These are phyloP conservation scores for Chiloscyllium plagiosum DNA, from an alignment of 2,113 vertebrate genomes.

Conservation along the genomic window DNA sequence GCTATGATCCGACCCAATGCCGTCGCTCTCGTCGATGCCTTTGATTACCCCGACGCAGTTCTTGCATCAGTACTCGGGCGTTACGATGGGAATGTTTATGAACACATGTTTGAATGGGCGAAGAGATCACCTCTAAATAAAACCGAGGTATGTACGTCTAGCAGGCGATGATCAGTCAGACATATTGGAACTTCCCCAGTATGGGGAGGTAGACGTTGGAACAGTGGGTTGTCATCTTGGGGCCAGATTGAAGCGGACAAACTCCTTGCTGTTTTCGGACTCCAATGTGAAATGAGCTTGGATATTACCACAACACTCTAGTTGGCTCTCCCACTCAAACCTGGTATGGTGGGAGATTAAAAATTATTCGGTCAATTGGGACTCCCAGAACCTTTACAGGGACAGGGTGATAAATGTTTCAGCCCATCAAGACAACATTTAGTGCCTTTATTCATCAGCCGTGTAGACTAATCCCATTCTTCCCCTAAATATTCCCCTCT, in stretches of 20 bases:
- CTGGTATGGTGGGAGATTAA: neutral
- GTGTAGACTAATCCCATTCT: neutral
- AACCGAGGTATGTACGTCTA: constrained; percentile 64
- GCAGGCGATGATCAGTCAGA: neutral
- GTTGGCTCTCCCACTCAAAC: neutral
- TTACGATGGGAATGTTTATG: constrained; percentile 93
- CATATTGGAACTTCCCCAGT: neutral
- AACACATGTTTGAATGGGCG: constrained; percentile 93
- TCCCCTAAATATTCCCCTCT: neutral
- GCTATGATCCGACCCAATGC: constrained; percentile 73
- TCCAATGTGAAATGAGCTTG: neutral
- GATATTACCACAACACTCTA: neutral
- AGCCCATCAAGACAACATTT: neutral
- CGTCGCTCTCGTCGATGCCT: constrained; percentile 81
- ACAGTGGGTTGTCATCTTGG: neutral
- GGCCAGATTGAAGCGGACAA: neutral
- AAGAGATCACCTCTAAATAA: constrained; percentile 82
- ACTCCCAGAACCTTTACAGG: neutral
- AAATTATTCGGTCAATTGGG: neutral
- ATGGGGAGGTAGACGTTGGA: neutral
- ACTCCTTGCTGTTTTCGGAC: neutral
- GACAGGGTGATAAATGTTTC: no score
- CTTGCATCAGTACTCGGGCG: constrained; percentile 84
- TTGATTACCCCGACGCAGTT: constrained; percentile 70
- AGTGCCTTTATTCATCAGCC: neutral